Evolutionary conservation across 92 coral and sea anemone species (phyloP).

Genomic region (Ricordea florida): DNA sequence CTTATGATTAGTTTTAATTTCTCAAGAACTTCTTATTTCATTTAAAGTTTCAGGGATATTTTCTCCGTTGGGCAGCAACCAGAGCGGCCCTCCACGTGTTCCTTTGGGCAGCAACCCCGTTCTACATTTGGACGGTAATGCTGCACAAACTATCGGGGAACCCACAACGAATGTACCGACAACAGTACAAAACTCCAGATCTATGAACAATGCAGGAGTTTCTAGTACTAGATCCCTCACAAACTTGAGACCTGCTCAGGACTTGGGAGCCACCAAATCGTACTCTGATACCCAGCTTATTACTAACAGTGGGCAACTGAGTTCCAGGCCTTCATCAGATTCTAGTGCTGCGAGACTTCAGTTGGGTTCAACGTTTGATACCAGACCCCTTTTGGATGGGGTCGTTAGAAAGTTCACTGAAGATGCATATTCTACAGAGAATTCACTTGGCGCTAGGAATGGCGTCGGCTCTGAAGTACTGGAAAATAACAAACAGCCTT

Average conservation of each 20-base stretch:
- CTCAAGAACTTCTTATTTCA: neutral
- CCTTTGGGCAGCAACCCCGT: conserved; percentile 30
- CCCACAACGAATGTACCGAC: conserved; percentile 16
- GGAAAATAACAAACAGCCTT: neutral
- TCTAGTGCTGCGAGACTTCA: neutral
- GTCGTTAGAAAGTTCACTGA: neutral
- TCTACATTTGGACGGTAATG: neutral
- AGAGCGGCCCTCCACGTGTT: conserved; percentile 34
- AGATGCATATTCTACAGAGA: neutral
- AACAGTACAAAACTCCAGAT: neutral
- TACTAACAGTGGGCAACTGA: no score
- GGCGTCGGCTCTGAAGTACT: neutral
- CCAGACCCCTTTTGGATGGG: neutral
- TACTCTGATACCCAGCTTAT: conserved; percentile 2
- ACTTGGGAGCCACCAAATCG: neutral
- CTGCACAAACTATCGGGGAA: conserved; percentile 45
- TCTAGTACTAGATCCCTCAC: conserved; percentile 5
- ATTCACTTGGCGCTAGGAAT: neutral
- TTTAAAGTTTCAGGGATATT: conserved; percentile 69
- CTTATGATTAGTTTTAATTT: neutral
- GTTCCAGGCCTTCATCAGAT: neutral
- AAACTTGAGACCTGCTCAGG: neutral
- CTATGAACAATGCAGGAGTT: neutral
- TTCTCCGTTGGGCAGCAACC: conserved; percentile 80
- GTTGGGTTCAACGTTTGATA: neutral